Evolutionary conservation across 23 tunicate species (phyloP).

Genomic region (Botrylloides violaceus): DNA sequence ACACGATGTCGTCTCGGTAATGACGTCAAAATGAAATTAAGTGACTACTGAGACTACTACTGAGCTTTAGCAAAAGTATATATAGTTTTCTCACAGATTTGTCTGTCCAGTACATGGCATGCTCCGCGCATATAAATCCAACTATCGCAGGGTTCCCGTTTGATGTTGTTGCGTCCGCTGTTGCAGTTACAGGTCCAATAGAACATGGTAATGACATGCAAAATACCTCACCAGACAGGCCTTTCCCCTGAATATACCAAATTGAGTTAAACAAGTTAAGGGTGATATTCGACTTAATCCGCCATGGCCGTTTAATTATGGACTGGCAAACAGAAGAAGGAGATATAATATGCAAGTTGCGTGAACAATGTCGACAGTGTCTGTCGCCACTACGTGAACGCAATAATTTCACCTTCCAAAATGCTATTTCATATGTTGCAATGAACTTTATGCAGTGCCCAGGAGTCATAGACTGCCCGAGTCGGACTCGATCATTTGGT

Average conservation of each 20-base stretch:
- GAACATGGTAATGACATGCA: not conserved
- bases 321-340: too few relatives aligned
- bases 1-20: too few relatives aligned
- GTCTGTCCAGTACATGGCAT: constrained; percentile 63
- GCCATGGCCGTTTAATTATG: too few relatives aligned
- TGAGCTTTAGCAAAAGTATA: not conserved
- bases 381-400: too few relatives aligned
- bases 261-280: too few relatives aligned
- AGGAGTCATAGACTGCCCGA: constrained; percentile 42
- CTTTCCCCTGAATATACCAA: constrained; percentile 17
- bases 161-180: constrained; percentile 68
- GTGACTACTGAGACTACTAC: too few relatives aligned
- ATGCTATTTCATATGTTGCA: constrained; percentile 36
- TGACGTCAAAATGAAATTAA: too few relatives aligned
- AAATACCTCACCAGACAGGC: constrained; percentile 42
- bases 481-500: constrained; percentile 38
- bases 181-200: constrained; percentile 33
- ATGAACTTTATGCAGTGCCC: constrained; percentile 74
- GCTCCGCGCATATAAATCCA: constrained; percentile 78
- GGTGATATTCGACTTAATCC: too few relatives aligned
- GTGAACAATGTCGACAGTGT: too few relatives aligned
- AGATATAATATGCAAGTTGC: too few relatives aligned
- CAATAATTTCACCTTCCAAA: constrained; percentile 85
- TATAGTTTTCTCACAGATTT: constrained; percentile 30
- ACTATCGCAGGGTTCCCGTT: constrained; percentile 77